Base-by-base conservation (phyloP, 2,113 vertebrate genomes). In the Chionis minor region DNA sequence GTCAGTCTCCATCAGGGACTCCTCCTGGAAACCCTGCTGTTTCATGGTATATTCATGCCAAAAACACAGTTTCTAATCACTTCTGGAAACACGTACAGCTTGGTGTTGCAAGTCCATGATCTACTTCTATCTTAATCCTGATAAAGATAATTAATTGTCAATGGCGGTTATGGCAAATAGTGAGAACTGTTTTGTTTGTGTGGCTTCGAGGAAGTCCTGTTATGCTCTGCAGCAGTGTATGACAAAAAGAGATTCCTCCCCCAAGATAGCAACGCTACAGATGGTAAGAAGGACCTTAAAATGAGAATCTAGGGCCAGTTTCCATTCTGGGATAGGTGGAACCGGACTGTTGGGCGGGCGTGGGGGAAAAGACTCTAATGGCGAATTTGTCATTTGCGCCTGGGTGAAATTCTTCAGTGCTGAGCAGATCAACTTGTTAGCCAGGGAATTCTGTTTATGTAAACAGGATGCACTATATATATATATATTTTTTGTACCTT, bases 181-280 rank as follows among this genome's bases (percentile, higher is more conserved):
- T 1, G 0, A 61, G 42, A 58, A 30, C 10, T 24, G 0, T 14
- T 85, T 47, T 33, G 38, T 17, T 5, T 9, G 10, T 26, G n/a
- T 23, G 19, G 24, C 63, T 93, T 73, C 2, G 12, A 54, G 85
- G 49, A 80, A 42, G 10, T 71, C 10, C 14, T 54, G 12, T 28
- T 66, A 30, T 40, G 19, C 35, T 16, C 19, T 61, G 74, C 8
- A 33, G 12, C 14, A 47, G 6, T 3, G 5, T 35, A 3, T 52
- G 56, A 28, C 5, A 66, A 21, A 55, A 18, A 55, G 40, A 63
- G 14, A 5, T 24, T 58, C 3, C 24, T 14, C 11, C 3, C 8
- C 5, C 16, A 42, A 47, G 24, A 14, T 15, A 51, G 11, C 14
- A 24, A 12, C 9, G 10, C 3, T 45, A 15, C n/a, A 79, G 20